These are phyloP conservation scores for Aphidius ervi DNA, from an alignment of 1,140 invertebrate genomes.

Conservation along the genomic window DNA sequence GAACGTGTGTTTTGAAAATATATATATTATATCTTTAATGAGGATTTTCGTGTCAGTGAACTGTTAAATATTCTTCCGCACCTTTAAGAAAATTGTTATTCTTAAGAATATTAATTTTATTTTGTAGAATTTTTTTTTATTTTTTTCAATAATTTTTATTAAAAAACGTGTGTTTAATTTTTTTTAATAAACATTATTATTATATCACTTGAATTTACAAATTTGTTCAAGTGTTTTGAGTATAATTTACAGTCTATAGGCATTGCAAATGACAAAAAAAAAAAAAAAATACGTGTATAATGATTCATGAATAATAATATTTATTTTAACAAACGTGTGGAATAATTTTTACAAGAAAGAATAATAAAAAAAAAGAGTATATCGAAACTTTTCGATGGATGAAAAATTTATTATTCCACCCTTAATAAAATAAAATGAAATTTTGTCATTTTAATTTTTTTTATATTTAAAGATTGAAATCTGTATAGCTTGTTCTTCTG, in stretches of 20 bases:
- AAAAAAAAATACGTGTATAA: constrained; percentile 1
- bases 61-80: background rate
- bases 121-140: background rate
- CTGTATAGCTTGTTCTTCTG: no score
- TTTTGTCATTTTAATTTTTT: no score
- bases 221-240: constrained; percentile 6
- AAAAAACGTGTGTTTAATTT: background rate
- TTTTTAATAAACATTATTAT: background rate
- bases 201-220: background rate
- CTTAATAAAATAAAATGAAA: no score
- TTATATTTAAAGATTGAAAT: no score
- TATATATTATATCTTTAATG: background rate
- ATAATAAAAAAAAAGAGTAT: no score
- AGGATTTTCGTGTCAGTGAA: background rate
- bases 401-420: no score
- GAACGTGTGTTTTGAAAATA: background rate
- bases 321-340: no score
- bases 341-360: background rate
- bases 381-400: no score
- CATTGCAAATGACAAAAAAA: constrained; percentile 17
- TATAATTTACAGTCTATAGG: constrained; percentile 16
- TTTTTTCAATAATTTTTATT: background rate
- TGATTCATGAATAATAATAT: background rate
- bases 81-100: no score
- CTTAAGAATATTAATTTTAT: background rate